Percentiles rank a stretch among this genome's conserved stretches.
phyloP scores from a whole-genome alignment of 2,888 invertebrate genomes.

The Phengaris arion region DNA sequence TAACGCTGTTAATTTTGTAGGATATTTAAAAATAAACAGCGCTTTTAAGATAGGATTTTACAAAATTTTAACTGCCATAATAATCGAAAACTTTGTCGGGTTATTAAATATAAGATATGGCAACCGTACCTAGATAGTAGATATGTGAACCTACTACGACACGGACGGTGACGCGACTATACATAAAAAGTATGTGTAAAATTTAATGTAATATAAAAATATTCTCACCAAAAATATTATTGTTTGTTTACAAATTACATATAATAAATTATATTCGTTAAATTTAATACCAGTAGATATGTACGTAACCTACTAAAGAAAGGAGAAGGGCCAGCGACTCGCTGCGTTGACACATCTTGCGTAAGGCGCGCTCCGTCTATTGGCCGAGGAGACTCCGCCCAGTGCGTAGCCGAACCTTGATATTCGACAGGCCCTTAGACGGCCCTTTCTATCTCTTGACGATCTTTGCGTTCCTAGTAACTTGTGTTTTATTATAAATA shows the following conservation, averaged over 20 bases:
- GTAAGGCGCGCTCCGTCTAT: conserved; percentile 60
- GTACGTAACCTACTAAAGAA: conserved; percentile 1
- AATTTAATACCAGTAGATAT: conserved; percentile 1
- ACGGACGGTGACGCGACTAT: too few relatives aligned
- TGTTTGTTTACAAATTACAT: neutral
- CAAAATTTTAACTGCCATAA: too few relatives aligned
- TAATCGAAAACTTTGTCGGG: too few relatives aligned
- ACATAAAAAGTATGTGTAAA: neutral
- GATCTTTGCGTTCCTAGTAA: conserved; percentile 67
- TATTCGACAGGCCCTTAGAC: conserved; percentile 67
- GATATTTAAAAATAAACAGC: too few relatives aligned
- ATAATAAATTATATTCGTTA: neutral
- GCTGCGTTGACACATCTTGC: conserved; percentile 63
- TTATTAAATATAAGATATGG: too few relatives aligned
- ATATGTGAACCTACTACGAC: too few relatives aligned
- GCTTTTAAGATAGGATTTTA: too few relatives aligned
- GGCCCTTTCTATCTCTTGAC: conserved; percentile 67
- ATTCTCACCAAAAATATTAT: neutral
- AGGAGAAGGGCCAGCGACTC: conserved; percentile 42
- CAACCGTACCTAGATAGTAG: too few relatives aligned
- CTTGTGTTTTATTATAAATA: conserved; percentile 80
- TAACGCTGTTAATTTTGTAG: too few relatives aligned
- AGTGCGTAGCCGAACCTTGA: conserved; percentile 72
- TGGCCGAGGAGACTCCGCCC: conserved; percentile 72
- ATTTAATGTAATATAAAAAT: neutral